Evolutionary conservation across 2,113 vertebrate species (phyloP).

Genomic region (Microcebus lehilahytsara): DNA sequence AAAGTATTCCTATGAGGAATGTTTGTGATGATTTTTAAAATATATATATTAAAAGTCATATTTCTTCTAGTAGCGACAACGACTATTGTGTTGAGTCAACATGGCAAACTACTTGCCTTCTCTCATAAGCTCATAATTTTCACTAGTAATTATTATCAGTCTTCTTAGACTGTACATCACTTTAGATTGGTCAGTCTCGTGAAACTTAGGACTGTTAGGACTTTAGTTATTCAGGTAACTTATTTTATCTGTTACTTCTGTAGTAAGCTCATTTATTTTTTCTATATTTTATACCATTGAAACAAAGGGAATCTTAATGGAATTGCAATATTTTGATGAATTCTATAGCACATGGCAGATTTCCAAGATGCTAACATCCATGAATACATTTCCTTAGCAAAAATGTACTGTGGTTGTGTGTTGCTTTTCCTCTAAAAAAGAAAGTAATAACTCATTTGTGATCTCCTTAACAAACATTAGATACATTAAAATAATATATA

Average conservation of each 20-base stretch:
- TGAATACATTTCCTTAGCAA: neutral
- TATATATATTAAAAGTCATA: neutral
- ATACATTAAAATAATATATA: neutral
- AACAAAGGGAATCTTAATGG: neutral
- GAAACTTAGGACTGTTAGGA: neutral
- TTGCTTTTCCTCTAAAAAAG: neutral
- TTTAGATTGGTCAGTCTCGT: neutral
- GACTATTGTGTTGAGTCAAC: neutral
- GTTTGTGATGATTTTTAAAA: constrained; percentile 11
- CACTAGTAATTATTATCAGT: constrained; percentile 15
- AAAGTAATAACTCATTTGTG: neutral
- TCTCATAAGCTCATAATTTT: constrained; percentile 14
- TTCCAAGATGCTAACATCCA: neutral
- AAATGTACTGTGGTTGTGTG: neutral
- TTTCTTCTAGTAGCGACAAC: neutral
- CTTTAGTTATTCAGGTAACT: neutral
- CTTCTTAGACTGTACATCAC: neutral
- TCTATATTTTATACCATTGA: neutral
- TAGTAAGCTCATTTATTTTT: neutral
- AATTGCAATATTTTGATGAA: neutral
- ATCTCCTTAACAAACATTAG: neutral
- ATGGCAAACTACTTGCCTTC: neutral
- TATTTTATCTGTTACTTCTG: neutral
- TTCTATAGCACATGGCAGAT: neutral
- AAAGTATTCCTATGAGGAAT: neutral